Evolutionary conservation across 2,888 invertebrate genomes (phyloP), one percentile per base, ranked within the genome.

Genomic region (Fragum sueziense): DNA sequence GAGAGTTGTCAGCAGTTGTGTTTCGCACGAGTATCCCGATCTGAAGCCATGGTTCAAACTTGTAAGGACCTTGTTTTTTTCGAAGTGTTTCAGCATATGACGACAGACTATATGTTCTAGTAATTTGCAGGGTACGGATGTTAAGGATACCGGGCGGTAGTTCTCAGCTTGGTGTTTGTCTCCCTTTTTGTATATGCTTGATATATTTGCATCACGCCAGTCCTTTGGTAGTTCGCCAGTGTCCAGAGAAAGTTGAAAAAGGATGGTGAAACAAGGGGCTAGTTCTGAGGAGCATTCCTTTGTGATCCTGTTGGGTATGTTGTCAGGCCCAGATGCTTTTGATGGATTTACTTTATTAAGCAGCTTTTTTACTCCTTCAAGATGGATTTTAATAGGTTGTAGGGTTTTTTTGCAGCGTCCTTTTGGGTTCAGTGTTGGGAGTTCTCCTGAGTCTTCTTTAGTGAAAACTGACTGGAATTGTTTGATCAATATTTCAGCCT

Each of bases 301-400:
- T 1, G 80, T 70, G n/a, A 78, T 59, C 33, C 57, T 25, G 57
- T 77, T 83, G 7, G 80, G 75, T 7, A 80, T 20, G 52, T 76
- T 65, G 54, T 84, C 74, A 27, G 84, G 81, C 7, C 84, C 80
- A 14, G 73, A 31, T 17, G 83, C 68, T 70, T 84, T 80, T 9
- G 29, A 62, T 17, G 65, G 20, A 17, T 61, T 70, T 9, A 70
- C 37, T 27, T 75, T 69, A 27, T 20, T 61, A 14, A 81, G 61
- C 9, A 78, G 70, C 37, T 81, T 78, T 41, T 73, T 52, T n/a
- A 70, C 41, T 37, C 80, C 74, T 33, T 74, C 70, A 20, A 9
- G 34, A 0, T 29, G 57, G 11, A 72, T 57, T 11, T 47, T 25
- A 17, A 76, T 71, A 20, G 14, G 4, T 14, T 47, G 14, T 14